These are phyloP conservation scores for Siphamia tubifer DNA, from an alignment of 2,113 vertebrate genomes.

Conservation along the genomic window DNA sequence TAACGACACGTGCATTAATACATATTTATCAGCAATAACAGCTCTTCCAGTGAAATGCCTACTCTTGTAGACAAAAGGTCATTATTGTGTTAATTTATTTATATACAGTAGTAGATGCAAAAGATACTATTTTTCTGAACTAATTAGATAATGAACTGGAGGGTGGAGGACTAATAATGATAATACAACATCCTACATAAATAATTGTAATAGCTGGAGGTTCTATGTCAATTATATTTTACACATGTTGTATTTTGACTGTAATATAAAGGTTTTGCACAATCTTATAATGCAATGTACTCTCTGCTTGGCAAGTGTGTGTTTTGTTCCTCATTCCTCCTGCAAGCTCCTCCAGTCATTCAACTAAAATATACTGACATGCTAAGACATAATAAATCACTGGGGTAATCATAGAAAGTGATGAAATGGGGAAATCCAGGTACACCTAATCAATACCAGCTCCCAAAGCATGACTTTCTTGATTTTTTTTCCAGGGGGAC, in stretches of 20 bases:
- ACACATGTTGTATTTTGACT: not conserved
- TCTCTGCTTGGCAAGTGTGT: not conserved
- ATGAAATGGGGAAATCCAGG: conserved; percentile 41
- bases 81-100: too few species aligned
- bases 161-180: too few species aligned
- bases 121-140: too few species aligned
- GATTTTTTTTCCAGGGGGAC: conserved; percentile 23
- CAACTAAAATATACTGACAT: conserved; percentile 18
- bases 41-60: too few species aligned
- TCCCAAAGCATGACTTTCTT: conserved; percentile 33
- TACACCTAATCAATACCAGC: conserved; percentile 40
- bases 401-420: conserved; percentile 49
- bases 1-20: too few species aligned
- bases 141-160: too few species aligned
- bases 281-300: not conserved
- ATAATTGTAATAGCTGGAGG: too few species aligned
- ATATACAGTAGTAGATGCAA: too few species aligned
- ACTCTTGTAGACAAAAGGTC: too few species aligned
- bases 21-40: too few species aligned
- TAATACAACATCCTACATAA: too few species aligned
- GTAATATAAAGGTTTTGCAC: not conserved
- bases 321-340: not conserved
- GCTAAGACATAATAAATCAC: conserved; percentile 37
- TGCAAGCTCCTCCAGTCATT: conserved; percentile 21
- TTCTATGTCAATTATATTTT: too few species aligned